phyloP scores from a whole-genome alignment of 2,113 vertebrate genomes.

The Rhegmatorhina hoffmannsi region DNA sequence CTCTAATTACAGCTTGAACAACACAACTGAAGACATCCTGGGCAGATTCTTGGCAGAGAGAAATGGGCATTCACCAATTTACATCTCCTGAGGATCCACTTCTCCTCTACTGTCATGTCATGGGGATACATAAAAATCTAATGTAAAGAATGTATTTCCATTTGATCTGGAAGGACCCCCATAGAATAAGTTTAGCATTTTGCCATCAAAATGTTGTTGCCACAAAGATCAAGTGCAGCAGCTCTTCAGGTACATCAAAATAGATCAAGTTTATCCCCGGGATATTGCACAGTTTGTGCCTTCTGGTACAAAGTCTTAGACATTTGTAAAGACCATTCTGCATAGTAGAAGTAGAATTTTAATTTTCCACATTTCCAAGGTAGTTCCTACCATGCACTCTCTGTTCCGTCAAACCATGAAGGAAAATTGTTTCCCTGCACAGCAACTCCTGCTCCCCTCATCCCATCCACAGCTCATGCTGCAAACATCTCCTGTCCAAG shows the following conservation, averaged over 20 bases:
- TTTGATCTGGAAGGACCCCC: neutral
- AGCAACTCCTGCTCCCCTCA: neutral
- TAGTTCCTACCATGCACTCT: neutral
- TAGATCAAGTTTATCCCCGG: neutral
- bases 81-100: neutral
- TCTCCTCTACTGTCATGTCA: neutral
- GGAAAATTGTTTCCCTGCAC: neutral
- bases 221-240: neutral
- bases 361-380: neutral
- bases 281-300: neutral
- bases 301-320: neutral
- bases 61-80: neutral
- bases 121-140: neutral
- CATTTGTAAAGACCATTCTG: neutral
- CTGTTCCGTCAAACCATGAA: neutral
- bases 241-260: neutral
- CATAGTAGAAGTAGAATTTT: neutral
- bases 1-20: neutral
- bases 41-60: neutral
- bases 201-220: neutral
- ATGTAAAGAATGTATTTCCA: neutral
- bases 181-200: neutral
- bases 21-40: neutral
- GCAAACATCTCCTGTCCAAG: neutral
- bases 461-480: neutral